Conservation (phyloP, 2,888 invertebrate species). For the Sesia apiformis region DNA sequence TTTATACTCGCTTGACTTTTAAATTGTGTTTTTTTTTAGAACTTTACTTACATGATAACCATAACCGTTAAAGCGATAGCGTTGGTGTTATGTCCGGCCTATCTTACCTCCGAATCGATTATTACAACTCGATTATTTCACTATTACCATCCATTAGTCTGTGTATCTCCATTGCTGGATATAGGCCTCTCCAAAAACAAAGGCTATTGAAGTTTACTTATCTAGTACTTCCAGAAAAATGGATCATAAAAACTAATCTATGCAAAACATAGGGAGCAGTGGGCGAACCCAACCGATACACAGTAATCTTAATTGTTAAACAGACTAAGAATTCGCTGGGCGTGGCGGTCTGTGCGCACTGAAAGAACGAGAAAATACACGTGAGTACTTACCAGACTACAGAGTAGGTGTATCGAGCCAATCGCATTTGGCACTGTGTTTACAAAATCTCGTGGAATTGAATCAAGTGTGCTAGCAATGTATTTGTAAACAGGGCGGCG, state of each 20-base stretch:
- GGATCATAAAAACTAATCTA: constrained; percentile 1
- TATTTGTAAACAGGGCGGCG: constrained; percentile 68
- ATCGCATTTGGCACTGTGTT: constrained; percentile 58
- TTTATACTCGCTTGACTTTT: constrained; percentile 44
- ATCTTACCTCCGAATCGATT: too few relatives aligned
- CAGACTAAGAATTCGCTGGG: constrained; percentile 10
- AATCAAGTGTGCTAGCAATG: constrained; percentile 55
- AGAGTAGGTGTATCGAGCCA: constrained; percentile 21
- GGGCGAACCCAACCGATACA: constrained; percentile 9
- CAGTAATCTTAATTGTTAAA: constrained; percentile 16
- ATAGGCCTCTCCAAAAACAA: too few relatives aligned
- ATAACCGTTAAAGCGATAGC: not conserved
- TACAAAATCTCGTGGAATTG: constrained; percentile 62
- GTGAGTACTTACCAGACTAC: not conserved
- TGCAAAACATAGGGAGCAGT: constrained; percentile 8
- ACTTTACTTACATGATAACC: constrained; percentile 26
- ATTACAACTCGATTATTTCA: too few relatives aligned
- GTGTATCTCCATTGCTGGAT: too few relatives aligned
- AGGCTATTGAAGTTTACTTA: too few relatives aligned
- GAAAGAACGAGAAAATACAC: not conserved
- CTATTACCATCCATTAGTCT: too few relatives aligned
- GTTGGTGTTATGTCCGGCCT: too few relatives aligned
- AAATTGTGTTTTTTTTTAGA: constrained; percentile 18
- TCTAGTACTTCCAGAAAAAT: not conserved
- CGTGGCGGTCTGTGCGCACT: not conserved